Evolutionary conservation across 2,797 vertebrate genomes (phyloP).

Genomic region (Salmo trutta): DNA sequence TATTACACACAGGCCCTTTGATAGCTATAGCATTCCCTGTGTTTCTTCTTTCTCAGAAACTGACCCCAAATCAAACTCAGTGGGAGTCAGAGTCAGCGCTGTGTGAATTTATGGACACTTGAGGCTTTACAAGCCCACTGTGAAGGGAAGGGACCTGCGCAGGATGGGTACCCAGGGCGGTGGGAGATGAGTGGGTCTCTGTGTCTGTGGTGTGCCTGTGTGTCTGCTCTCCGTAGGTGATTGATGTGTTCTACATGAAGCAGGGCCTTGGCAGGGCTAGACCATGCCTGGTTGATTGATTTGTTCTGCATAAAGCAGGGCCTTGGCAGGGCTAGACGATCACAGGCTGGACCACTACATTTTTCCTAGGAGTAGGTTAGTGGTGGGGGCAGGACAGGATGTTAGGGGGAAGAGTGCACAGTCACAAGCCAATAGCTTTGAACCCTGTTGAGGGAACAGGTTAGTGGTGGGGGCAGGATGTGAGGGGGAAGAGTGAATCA

Average conservation of each 20-base stretch:
- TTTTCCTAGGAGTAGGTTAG: background rate
- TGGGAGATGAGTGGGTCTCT: background rate
- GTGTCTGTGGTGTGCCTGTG: background rate
- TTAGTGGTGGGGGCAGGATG: background rate
- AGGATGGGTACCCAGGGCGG: background rate
- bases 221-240: background rate
- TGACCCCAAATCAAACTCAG: background rate
- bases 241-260: background rate
- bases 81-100: background rate
- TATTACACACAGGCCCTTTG: constrained; percentile 45
- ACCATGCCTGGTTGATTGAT: no score
- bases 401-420: background rate
- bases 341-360: background rate
- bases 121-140: background rate
- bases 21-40: constrained; percentile 49
- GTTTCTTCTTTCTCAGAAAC: constrained; percentile 32
- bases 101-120: constrained; percentile 2
- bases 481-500: background rate
- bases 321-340: background rate
- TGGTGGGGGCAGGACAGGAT: no score
- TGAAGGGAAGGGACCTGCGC: background rate
- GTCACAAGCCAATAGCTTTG: background rate
- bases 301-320: background rate
- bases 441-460: background rate
- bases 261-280: background rate